These are phyloP conservation scores for Muraenolepis orangiensis DNA, from an alignment of 2,797 vertebrate species.

Conservation along the genomic window DNA sequence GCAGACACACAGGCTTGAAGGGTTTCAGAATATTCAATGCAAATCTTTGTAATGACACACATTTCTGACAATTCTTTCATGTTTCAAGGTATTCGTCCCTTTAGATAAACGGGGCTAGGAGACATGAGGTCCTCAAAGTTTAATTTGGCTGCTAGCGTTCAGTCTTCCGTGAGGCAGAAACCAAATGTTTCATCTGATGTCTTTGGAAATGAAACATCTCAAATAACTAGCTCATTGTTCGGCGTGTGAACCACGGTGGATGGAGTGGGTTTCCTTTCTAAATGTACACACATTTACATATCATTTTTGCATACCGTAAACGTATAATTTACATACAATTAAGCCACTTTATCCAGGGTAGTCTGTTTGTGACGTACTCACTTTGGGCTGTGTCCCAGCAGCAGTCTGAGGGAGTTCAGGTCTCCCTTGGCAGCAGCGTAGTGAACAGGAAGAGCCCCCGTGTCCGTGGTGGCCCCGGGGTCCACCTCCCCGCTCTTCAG, in stretches of 20 bases:
- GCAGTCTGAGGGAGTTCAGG: slow-evolving; percentile 84
- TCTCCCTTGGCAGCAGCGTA: slow-evolving; percentile 98
- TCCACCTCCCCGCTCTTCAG: slow-evolving; percentile 83
- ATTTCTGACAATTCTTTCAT: not conserved
- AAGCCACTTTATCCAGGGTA: not conserved
- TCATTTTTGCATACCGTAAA: too few relatives aligned
- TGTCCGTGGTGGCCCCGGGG: slow-evolving; percentile 81
- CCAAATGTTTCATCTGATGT: not conserved
- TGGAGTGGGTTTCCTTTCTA: not conserved
- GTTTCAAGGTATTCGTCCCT: not conserved
- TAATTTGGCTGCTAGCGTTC: not conserved
- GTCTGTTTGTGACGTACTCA: too few relatives aligned
- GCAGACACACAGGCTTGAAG: not conserved
- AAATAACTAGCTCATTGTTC: not conserved
- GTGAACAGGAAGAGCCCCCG: slow-evolving; percentile 88
- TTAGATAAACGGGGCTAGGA: not conserved
- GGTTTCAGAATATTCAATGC: not conserved
- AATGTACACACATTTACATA: not conserved
- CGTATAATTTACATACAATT: too few relatives aligned
- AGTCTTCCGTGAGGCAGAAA: not conserved
- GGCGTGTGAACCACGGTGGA: not conserved
- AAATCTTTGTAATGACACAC: not conserved
- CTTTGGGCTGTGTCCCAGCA: slow-evolving; percentile 86
- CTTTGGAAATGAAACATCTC: not conserved
- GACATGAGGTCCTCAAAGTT: not conserved